Conservation (phyloP, 2,888 invertebrate species). For the Prostheceraeus crozeri region DNA sequence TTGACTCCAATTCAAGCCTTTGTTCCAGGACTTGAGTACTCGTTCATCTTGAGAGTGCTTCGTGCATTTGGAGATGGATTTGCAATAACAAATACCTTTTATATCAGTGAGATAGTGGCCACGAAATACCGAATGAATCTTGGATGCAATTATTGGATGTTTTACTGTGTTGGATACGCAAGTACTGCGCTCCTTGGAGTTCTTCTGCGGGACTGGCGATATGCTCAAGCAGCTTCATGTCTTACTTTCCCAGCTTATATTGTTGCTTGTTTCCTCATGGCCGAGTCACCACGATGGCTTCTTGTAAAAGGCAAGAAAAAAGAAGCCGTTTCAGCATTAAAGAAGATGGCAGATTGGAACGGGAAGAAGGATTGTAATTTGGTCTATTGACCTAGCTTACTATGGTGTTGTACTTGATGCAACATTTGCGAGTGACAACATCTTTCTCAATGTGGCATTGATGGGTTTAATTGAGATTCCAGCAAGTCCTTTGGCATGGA, state of each 20-base stretch:
- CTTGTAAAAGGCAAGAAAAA: constrained; percentile 4
- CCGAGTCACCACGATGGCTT: constrained; percentile 36
- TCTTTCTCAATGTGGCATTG: constrained; percentile 30
- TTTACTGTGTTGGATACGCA: constrained; percentile 34
- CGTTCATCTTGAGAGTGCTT: not conserved
- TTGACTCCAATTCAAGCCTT: not conserved
- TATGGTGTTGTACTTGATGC: constrained; percentile 10
- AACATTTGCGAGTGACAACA: constrained; percentile 27
- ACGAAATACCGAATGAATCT: constrained; percentile 17
- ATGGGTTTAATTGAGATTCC: constrained; percentile 30
- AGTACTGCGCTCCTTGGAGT: constrained; percentile 14
- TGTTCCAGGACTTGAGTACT: constrained; percentile 14
- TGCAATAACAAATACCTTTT: not conserved
- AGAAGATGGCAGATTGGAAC: constrained; percentile 12
- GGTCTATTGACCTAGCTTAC: constrained; percentile 18
- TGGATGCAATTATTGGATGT: constrained; percentile 28
- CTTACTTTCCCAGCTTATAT: constrained; percentile 29
- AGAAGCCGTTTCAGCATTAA: constrained; percentile 17
- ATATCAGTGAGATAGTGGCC: constrained; percentile 18
- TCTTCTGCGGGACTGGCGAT: constrained; percentile 16
- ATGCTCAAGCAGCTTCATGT: not conserved
- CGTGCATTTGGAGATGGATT: constrained; percentile 6
- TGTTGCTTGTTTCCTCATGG: constrained; percentile 9
- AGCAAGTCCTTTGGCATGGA: constrained; percentile 21
- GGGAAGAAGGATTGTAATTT: constrained; percentile 7